These are phyloP conservation scores for Numenius phaeopus DNA, from an alignment of 2,797 vertebrate genomes.

Conservation along the genomic window DNA sequence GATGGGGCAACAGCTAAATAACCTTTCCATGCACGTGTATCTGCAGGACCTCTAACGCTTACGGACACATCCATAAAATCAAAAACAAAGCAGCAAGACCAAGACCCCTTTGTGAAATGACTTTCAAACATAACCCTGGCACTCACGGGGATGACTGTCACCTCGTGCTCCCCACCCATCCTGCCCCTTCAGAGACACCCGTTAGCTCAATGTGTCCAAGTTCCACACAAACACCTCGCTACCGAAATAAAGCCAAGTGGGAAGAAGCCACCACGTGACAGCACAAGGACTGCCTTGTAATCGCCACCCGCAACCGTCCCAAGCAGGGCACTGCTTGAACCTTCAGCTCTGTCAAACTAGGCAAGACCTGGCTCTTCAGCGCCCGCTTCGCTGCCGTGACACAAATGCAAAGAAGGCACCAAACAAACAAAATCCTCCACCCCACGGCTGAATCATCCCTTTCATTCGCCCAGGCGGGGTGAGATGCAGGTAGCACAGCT, in stretches of 20 bases:
- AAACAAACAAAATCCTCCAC: neutral
- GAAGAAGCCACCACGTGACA: accelerated
- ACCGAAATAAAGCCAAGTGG: neutral
- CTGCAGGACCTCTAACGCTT: neutral
- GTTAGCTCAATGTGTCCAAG: accelerated
- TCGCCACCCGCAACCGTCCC: neutral
- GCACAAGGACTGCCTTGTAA: accelerated
- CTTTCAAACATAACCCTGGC: neutral
- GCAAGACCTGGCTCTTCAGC: neutral
- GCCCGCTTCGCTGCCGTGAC: accelerated
- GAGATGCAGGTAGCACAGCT: neutral
- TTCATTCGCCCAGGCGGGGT: accelerated
- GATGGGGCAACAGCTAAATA: neutral
- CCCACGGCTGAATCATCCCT: neutral
- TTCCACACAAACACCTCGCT: neutral
- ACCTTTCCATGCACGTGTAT: accelerated
- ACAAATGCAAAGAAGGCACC: neutral
- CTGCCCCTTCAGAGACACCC: neutral
- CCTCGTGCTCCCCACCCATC: neutral
- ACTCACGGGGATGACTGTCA: neutral
- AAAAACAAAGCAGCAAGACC: neutral
- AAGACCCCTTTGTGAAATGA: neutral
- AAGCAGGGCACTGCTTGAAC: neutral
- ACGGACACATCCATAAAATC: neutral
- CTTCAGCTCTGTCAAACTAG: neutral